A percentile compares a stretch with the other conserved stretches of the same genome.
These are phyloP conservation scores for Keiferia lycopersicella DNA, from an alignment of 2,888 invertebrate species.

Conservation along the genomic window DNA sequence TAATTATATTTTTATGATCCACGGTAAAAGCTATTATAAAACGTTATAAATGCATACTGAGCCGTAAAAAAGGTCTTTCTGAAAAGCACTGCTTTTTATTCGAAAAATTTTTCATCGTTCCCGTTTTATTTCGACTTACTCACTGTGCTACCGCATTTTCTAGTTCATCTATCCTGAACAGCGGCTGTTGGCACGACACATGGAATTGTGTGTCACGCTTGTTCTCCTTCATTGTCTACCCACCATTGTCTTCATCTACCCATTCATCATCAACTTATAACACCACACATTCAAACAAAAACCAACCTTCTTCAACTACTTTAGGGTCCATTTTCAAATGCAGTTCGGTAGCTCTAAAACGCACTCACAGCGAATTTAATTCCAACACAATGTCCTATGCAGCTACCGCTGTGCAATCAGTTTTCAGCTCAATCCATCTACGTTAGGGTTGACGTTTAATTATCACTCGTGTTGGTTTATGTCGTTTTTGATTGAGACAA, in stretches of 20 bases:
- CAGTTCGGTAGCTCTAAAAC: constrained; percentile 46
- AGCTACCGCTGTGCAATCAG: constrained; percentile 41
- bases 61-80: too few relatives aligned
- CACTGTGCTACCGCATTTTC: not conserved
- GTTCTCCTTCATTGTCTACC: constrained; percentile 6
- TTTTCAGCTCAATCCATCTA: constrained; percentile 41
- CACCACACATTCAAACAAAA: constrained; percentile 39
- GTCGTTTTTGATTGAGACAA: constrained; percentile 30
- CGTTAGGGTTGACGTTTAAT: constrained; percentile 46
- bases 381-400: constrained; percentile 47
- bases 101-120: not conserved
- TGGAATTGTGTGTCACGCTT: constrained; percentile 17
- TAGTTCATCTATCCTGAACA: constrained; percentile 16
- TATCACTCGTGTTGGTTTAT: constrained; percentile 34
- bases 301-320: constrained; percentile 32
- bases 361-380: constrained; percentile 48
- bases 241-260: constrained; percentile 26
- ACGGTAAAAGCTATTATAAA: not conserved
- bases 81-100: not conserved
- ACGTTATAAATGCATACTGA: too few relatives aligned
- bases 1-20: not conserved
- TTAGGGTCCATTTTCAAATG: constrained; percentile 33
- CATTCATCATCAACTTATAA: constrained; percentile 42
- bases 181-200: constrained; percentile 15
- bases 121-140: not conserved